Conservation (phyloP, 2,113 vertebrate genomes). For the Grallaria varia region DNA sequence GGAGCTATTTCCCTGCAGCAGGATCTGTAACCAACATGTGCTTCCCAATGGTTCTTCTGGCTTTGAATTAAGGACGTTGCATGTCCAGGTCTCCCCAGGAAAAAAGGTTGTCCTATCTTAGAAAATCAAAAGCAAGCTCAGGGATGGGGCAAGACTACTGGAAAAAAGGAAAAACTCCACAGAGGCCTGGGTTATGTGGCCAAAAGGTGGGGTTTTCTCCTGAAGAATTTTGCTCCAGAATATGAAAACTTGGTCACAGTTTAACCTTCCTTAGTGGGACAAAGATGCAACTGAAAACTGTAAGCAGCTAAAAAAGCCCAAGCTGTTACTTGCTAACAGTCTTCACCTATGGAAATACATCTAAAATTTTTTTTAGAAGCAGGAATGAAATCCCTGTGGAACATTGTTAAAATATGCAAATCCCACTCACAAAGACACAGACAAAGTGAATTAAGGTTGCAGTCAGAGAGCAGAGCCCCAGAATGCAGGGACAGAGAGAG, state of each 20-base stretch:
- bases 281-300: not conserved
- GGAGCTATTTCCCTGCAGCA: not conserved
- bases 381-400: not conserved
- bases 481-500: fast-evolving
- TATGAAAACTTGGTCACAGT: not conserved
- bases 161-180: not conserved
- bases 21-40: not conserved
- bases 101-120: not conserved
- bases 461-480: not conserved
- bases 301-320: not conserved
- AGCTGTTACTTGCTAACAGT: not conserved
- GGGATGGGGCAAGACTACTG: not conserved
- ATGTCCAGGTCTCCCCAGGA: not conserved
- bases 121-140: not conserved
- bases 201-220: not conserved
- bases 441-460: fast-evolving
- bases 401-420: not conserved
- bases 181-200: not conserved
- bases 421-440: not conserved
- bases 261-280: not conserved
- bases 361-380: not conserved
- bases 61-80: not conserved
- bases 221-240: not conserved
- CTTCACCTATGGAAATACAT: not conserved
- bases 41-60: not conserved